Base-by-base conservation (phyloP, 1,140 invertebrate species). In the Eufriesea mexicana region DNA sequence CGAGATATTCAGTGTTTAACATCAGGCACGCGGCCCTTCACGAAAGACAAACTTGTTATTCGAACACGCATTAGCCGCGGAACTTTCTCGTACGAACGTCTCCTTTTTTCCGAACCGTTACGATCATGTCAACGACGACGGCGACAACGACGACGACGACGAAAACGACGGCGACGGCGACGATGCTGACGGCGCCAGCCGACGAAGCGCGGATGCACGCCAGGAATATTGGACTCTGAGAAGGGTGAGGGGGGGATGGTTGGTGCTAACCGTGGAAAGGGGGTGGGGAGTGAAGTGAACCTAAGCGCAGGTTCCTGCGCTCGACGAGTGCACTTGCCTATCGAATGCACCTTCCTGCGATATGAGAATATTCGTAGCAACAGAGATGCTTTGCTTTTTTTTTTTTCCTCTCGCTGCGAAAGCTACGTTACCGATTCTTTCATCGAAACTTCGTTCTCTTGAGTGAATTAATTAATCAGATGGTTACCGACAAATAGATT, bases 271-370 rank as follows among this genome's bases (percentile, higher is more conserved):
- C 20, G 16, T 4, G 57, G 20, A 1, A 51, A 2, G 70, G 59
- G 80, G 83, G 49, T 61, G 68, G 71, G 64, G 72, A 35, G 73
- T 59, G 42, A 74, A 59, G 73, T 47, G 67, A 86, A 84, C 74
- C 81, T 84, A 66, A 71, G 86, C 87, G 87, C 87, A 89, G 87
- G 87, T 88, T 89, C 81, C 75, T 71, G 66, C 77, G 55, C 64
- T 57, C 84, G 28, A 73, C 28, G 25, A 73, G 68, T 73, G 54
- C 28, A 79, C 57, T 80, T 74, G 18, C 45, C 80, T 28, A 64
- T 73, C 47, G 59, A 80, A 80, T 80, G 25, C 20, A 79, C 55
- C 28, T 62, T 23, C 14, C 25, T 54, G 20, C 47, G 49, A 51
- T 70, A 49, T 23, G 25, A 12, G 51, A 71, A 71, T 70, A 55